Evolutionary conservation across 2,113 vertebrate genomes (phyloP).

Genomic region (Haemorhous mexicanus): DNA sequence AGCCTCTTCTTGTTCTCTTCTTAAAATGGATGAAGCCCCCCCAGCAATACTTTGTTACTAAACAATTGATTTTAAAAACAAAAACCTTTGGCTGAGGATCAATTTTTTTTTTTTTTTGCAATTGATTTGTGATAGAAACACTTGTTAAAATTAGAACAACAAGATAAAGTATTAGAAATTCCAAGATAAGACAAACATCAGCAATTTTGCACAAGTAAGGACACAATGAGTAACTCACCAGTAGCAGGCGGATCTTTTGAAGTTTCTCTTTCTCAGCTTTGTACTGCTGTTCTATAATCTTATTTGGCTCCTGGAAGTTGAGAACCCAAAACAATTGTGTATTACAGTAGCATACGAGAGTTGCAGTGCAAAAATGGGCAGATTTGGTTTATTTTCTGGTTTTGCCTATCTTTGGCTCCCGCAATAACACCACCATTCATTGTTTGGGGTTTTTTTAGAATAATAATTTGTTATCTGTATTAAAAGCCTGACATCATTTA

Average conservation of each 20-base stretch:
- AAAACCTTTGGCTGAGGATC: neutral
- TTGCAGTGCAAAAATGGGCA: neutral
- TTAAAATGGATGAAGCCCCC: slow-evolving; percentile 43
- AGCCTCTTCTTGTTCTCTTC: slow-evolving; percentile 47
- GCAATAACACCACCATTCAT: neutral
- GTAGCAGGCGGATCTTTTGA: slow-evolving; percentile 90
- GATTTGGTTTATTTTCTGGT: neutral
- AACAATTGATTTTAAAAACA: neutral
- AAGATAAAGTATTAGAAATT: neutral
- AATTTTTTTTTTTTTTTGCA: neutral
- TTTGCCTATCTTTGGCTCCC: neutral
- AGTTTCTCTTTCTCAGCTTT: slow-evolving; percentile 89
- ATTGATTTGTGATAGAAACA: neutral
- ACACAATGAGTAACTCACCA: slow-evolving; percentile 78
- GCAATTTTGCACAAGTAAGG: neutral
- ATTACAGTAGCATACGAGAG: neutral
- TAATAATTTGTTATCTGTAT: neutral
- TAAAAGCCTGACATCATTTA: neutral
- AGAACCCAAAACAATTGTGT: neutral
- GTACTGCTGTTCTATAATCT: slow-evolving; percentile 86
- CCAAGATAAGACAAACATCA: neutral
- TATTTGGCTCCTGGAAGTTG: slow-evolving; percentile 80
- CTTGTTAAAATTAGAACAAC: neutral
- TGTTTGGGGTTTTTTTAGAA: neutral
- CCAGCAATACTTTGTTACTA: slow-evolving; percentile 1